Conservation (phyloP, 2,113 vertebrate species). For the Polypterus senegalus region DNA sequence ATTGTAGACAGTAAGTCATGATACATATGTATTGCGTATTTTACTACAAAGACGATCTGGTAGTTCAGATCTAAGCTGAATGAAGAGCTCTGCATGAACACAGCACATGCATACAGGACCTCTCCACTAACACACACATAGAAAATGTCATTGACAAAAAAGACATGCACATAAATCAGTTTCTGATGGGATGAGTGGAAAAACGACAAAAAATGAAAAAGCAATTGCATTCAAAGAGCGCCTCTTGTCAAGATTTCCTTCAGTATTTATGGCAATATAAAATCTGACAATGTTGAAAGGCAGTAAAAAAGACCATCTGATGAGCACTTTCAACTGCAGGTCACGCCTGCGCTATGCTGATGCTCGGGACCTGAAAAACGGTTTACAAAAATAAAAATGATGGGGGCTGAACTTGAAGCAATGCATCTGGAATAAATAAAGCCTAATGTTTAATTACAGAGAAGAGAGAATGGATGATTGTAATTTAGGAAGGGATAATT, state of each 20-base stretch:
- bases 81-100: too few relatives aligned
- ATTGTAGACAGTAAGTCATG: too few relatives aligned
- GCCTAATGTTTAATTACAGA: slow-evolving; percentile 62
- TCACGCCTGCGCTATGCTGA: slow-evolving; percentile 23
- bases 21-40: too few relatives aligned
- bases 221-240: not conserved
- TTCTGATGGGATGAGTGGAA: not conserved
- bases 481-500: slow-evolving; percentile 63
- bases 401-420: slow-evolving; percentile 30
- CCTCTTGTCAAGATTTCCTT: not conserved
- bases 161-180: too few relatives aligned
- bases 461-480: slow-evolving; percentile 45
- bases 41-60: too few relatives aligned
- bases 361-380: slow-evolving; percentile 29
- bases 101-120: too few relatives aligned
- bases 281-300: not conserved
- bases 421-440: slow-evolving; percentile 70
- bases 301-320: too few relatives aligned
- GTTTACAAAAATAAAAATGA: slow-evolving; percentile 40
- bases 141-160: too few relatives aligned
- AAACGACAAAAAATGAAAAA: not conserved
- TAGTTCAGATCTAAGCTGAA: too few relatives aligned
- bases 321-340: slow-evolving; percentile 17
- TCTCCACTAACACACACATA: too few relatives aligned
- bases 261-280: not conserved